These are phyloP conservation scores for Hemichromis elongatus DNA, from an alignment of 2,113 vertebrate species.

Conservation along the genomic window DNA sequence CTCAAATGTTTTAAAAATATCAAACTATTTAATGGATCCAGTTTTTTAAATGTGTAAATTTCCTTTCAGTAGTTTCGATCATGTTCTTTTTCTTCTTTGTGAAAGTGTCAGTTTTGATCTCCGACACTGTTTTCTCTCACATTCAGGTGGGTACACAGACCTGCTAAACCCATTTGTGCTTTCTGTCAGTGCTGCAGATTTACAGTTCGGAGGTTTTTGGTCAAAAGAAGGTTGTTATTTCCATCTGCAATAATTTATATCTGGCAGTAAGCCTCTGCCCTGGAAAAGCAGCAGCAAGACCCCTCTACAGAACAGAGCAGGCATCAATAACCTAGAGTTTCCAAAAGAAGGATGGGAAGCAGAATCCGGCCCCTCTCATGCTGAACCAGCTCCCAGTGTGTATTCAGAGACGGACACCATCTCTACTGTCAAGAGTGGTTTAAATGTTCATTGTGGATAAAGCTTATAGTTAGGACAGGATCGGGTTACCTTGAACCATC, in stretches of 20 bases:
- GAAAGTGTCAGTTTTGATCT: neutral
- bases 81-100: neutral
- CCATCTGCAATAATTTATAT: neutral
- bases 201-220: neutral
- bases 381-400: neutral
- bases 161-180: neutral
- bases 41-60: neutral
- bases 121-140: neutral
- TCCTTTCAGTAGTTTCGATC: neutral
- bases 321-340: neutral
- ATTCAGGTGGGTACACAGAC: neutral
- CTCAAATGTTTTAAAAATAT: neutral
- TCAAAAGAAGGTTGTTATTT: neutral
- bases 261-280: neutral
- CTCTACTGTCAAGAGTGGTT: accelerated
- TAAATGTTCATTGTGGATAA: neutral
- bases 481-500: neutral
- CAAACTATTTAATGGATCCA: neutral
- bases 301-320: neutral
- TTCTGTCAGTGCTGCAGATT: neutral
- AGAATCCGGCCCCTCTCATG: neutral
- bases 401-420: accelerated
- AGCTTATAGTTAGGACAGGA: neutral
- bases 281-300: neutral
- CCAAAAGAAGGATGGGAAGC: neutral